These are phyloP conservation scores for Trematomus bernacchii DNA, from an alignment of 2,797 vertebrate genomes.

Conservation along the genomic window DNA sequence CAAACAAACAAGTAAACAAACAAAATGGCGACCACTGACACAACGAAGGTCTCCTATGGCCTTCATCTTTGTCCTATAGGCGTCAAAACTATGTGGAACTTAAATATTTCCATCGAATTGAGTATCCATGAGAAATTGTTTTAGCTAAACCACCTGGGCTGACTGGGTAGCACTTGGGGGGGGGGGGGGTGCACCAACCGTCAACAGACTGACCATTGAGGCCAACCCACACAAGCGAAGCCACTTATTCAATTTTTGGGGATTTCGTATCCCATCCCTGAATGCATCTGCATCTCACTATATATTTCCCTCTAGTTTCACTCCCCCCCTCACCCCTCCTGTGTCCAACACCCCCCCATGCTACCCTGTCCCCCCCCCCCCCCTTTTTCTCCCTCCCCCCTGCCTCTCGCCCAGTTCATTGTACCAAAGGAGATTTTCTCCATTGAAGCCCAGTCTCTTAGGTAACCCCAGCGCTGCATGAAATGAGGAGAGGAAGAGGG, in stretches of 20 bases:
- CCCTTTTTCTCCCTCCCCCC: conserved; percentile 48
- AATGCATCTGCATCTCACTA: conserved; percentile 79
- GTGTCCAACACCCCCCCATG: conserved; percentile 52
- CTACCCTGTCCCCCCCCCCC: conserved; percentile 40
- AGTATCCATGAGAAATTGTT: conserved; percentile 12
- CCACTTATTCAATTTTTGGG: conserved; percentile 75
- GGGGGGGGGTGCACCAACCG: conserved; percentile 17
- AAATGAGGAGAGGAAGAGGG: conserved; percentile 85
- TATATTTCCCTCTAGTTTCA: conserved; percentile 69
- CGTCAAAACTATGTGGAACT: background rate
- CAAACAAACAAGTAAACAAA: conserved; percentile 76
- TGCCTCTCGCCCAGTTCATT: conserved; percentile 84
- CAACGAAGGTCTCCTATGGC: background rate
- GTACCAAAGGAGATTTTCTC: conserved; percentile 90
- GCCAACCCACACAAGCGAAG: conserved; percentile 73
- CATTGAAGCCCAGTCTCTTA: conserved; percentile 90
- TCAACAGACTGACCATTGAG: conserved; percentile 69
- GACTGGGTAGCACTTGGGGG: conserved; percentile 28
- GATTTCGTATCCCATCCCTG: conserved; percentile 63
- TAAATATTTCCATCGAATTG: accelerated
- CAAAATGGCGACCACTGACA: conserved; percentile 41
- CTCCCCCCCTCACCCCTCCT: conserved; percentile 39
- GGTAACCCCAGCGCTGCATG: conserved; percentile 89
- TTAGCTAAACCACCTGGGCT: conserved; percentile 18
- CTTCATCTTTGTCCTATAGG: background rate